phyloP scores from a whole-genome alignment of 2,888 invertebrate genomes.

The Lycaena phlaeas region DNA sequence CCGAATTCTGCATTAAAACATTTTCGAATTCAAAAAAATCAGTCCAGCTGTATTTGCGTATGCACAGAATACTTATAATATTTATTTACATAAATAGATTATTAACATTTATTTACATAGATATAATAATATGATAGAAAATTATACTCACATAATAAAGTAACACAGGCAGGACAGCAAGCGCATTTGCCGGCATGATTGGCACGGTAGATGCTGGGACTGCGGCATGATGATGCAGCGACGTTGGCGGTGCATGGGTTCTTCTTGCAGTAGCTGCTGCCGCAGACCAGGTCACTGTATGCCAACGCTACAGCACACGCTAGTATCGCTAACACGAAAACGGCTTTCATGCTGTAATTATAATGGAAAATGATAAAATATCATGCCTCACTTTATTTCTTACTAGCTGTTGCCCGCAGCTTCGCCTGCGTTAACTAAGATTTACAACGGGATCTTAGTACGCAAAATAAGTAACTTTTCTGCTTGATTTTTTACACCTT shows the following conservation, averaged over 20 bases:
- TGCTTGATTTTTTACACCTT: too few relatives aligned
- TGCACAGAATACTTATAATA: too few relatives aligned
- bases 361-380: background rate
- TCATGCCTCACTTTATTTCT: background rate
- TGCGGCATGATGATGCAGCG: slow-evolving; percentile 34
- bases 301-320: slow-evolving; percentile 40
- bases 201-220: slow-evolving; percentile 39
- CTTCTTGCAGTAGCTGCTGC: slow-evolving; percentile 50
- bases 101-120: too few relatives aligned
- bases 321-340: slow-evolving; percentile 35
- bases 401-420: too few relatives aligned
- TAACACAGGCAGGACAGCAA: slow-evolving; percentile 63
- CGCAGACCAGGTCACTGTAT: slow-evolving; percentile 54
- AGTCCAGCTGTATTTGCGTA: too few relatives aligned
- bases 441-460: too few relatives aligned
- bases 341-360: slow-evolving; percentile 42
- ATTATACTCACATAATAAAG: slow-evolving; percentile 43
- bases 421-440: too few relatives aligned
- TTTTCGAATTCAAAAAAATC: too few relatives aligned
- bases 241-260: slow-evolving; percentile 40
- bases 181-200: slow-evolving; percentile 58
- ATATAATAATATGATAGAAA: too few relatives aligned
- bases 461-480: too few relatives aligned
- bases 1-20: too few relatives aligned
- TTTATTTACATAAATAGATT: too few relatives aligned